Base-by-base conservation (phyloP, 2,797 vertebrate genomes). In the Caiman crocodilus region DNA sequence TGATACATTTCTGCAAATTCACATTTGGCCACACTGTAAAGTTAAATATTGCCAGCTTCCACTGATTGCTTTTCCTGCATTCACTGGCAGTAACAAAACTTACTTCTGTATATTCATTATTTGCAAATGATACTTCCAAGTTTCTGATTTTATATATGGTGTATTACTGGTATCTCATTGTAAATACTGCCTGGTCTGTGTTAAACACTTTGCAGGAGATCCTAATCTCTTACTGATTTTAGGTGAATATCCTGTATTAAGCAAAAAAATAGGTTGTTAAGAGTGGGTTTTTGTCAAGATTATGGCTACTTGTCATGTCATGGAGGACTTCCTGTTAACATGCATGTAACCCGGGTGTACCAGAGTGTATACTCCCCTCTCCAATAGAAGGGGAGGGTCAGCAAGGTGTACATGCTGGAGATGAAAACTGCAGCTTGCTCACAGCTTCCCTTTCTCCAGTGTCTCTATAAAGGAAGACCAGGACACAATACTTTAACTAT, bases 41-140 rank as follows among this genome's bases (percentile, higher is more conserved):
- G 35, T 79, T 93, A 96, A 95, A 96, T 96, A 93, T 85, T 96
- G 94, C 93, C 91, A 94, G 86, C 65, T 56, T 73, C 73, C 92
- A 95, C 91, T 75, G 91, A 96, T 95, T 77, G 79, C 83, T 92
- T 92, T 67, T 90, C 64, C 76, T 85, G 76, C 85, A 91, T 89
- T 88, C 89, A 77, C 90, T 87, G 88, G 90, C 84, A 90, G 82
- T 79, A 73, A 14, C 12, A 0, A 90, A 79, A 61, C 77, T 83
- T 57, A 81, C 17, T 93, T 93, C 94, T 91, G 92, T 87, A 73
- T 85, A 23, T 2, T 89, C 1, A 0, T 18, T 87, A 71, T 76
- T 87, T 82, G 56, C 73, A 92, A 87, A 90, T 86, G 79, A 69
- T 42, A 86, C 30, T 69, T 91, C 87, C 65, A 65, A 57, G 82